Percentiles rank a stretch among this genome's conserved stretches.
Conservation (phyloP, 2,888 invertebrate genomes). For the Hydrotaea diabolus region DNA sequence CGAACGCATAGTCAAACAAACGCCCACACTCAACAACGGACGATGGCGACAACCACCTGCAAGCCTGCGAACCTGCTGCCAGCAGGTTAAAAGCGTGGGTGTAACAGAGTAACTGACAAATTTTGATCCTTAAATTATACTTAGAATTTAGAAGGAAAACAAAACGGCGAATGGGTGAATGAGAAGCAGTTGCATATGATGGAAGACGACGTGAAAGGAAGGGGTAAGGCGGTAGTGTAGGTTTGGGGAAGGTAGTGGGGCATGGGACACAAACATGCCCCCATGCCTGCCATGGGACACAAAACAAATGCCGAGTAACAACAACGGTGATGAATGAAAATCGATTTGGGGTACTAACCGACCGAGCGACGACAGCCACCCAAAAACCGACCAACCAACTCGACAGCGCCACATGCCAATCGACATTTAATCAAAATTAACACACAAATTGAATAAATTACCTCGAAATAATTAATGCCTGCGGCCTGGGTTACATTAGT, state of each 20-base stretch:
- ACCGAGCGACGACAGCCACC: too few relatives aligned
- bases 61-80: too few relatives aligned
- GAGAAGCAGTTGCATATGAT: too few relatives aligned
- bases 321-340: constrained; percentile 15
- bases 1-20: background rate
- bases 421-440: constrained; percentile 7
- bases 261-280: too few relatives aligned
- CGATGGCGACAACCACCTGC: constrained; percentile 18
- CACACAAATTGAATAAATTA: constrained; percentile 3
- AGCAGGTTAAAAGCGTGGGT: constrained; percentile 6
- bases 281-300: too few relatives aligned
- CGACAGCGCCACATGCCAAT: too few relatives aligned
- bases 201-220: too few relatives aligned
- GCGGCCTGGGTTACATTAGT: too few relatives aligned
- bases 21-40: background rate
- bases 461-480: background rate
- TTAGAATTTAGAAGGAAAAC: constrained; percentile 8
- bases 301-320: too few relatives aligned
- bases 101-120: constrained; percentile 25
- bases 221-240: too few relatives aligned
- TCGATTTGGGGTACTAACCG: constrained; percentile 10
- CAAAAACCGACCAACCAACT: too few relatives aligned
- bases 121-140: constrained; percentile 8
- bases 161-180: background rate
- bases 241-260: too few relatives aligned